Evolutionary conservation across 1,140 invertebrate genomes (phyloP).

Genomic region (Wasmannia auropunctata): DNA sequence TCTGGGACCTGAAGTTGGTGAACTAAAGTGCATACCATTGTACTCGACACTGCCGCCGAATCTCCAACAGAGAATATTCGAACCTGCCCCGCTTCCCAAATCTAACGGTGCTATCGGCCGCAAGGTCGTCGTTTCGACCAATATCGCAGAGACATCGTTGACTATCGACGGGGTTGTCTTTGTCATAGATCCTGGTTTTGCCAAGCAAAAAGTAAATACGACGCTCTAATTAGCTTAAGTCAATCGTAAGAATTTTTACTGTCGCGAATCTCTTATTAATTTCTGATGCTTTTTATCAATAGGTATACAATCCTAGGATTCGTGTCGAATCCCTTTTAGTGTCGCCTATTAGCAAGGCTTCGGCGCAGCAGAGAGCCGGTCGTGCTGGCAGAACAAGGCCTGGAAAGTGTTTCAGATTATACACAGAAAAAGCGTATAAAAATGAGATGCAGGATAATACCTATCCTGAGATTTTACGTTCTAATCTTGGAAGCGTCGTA

Average conservation of each 20-base stretch:
- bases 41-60: slow-evolving; percentile 99
- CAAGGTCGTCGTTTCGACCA: slow-evolving; percentile 99
- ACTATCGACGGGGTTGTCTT: slow-evolving; percentile 99
- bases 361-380: slow-evolving; percentile 99
- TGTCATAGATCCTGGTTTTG: slow-evolving; percentile 99
- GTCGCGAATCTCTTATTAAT: slow-evolving; percentile 37
- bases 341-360: slow-evolving; percentile 99
- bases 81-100: slow-evolving; percentile 96
- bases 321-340: slow-evolving; percentile 99
- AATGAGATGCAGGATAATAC: slow-evolving; percentile 99
- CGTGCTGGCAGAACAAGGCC: slow-evolving; percentile 98
- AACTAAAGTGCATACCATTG: slow-evolving; percentile 98
- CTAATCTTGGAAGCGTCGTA: slow-evolving; percentile 98
- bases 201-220: slow-evolving; percentile 96
- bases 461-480: slow-evolving; percentile 99
- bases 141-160: slow-evolving; percentile 99
- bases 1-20: slow-evolving; percentile 97
- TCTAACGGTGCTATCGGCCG: slow-evolving; percentile 97
- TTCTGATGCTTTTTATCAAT: slow-evolving; percentile 46
- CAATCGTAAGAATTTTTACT: slow-evolving; percentile 1
- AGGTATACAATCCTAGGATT: slow-evolving; percentile 98
- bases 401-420: slow-evolving; percentile 99
- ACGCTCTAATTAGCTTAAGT: slow-evolving; percentile 3
- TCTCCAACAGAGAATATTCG: slow-evolving; percentile 99
- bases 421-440: slow-evolving; percentile 99